A percentile compares a stretch with the other conserved stretches of the same genome.
These are phyloP conservation scores for Aurelia aurita complex sp. Pacific DNA, from an alignment of 30 jellyfish, hydroid and myxozoan species.

Conservation along the genomic window DNA sequence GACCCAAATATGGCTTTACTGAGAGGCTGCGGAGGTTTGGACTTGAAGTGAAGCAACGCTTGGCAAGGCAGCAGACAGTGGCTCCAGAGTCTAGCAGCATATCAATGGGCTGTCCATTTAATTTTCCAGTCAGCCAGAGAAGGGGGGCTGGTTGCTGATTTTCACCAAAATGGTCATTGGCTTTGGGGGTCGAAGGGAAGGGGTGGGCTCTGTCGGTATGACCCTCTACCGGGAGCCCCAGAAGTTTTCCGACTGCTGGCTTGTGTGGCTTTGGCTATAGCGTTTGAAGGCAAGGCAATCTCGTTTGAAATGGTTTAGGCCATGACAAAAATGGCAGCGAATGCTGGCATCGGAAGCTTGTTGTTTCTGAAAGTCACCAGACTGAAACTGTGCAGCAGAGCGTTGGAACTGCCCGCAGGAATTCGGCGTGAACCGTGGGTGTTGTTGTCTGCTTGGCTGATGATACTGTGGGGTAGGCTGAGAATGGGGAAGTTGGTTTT, in stretches of 20 bases:
- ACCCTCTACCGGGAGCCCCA: conserved; percentile 5
- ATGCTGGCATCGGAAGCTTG: conserved; percentile 29
- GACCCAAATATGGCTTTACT: conserved; percentile 30
- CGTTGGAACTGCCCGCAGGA: conserved; percentile 4
- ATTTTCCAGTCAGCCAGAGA: conserved; percentile 54
- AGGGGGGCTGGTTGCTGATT: not conserved
- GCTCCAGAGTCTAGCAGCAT: conserved; percentile 48
- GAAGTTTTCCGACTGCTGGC: conserved; percentile 46
- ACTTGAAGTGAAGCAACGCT: conserved; percentile 36
- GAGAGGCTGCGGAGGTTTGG: conserved; percentile 16
- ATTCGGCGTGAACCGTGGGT: too few species aligned
- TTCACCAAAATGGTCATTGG: not conserved
- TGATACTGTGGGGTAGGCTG: not conserved
- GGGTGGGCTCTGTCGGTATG: conserved; percentile 42
- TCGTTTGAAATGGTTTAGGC: conserved; percentile 24
- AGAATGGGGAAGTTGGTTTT: not conserved
- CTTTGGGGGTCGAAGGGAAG: conserved; percentile 43
- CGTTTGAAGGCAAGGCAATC: conserved; percentile 37
- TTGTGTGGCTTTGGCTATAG: not conserved
- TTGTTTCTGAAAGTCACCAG: conserved; percentile 8
- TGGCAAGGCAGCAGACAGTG: conserved; percentile 46
- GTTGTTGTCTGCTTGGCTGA: too few species aligned
- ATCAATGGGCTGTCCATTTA: conserved; percentile 24
- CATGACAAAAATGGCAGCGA: conserved; percentile 41
- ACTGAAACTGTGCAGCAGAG: conserved; percentile 31